Conservation (phyloP, 2,888 invertebrate genomes). For the Trichacis sp. region DNA sequence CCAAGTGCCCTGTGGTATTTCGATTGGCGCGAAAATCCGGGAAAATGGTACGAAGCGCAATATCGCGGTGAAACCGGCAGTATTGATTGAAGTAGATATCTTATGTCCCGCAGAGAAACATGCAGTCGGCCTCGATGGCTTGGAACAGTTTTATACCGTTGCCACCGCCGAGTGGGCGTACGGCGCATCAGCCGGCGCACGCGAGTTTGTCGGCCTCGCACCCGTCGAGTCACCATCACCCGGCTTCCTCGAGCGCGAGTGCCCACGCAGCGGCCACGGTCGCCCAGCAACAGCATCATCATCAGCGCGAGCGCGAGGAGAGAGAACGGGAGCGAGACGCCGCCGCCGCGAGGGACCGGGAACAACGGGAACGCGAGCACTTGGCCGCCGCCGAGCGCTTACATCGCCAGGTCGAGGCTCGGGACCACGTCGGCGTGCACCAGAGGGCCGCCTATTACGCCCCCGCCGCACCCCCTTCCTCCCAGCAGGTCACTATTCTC, state of each 20-base stretch:
- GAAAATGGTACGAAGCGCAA: neutral
- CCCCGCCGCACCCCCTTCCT: slow-evolving; percentile 63
- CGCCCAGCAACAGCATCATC: slow-evolving; percentile 56
- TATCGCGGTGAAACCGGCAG: slow-evolving; percentile 42
- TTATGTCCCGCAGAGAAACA: slow-evolving; percentile 66
- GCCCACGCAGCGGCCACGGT: slow-evolving; percentile 55
- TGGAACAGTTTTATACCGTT: slow-evolving; percentile 64
- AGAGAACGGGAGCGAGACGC: slow-evolving; percentile 50
- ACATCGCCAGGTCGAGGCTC: slow-evolving; percentile 61
- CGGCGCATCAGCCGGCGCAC: slow-evolving; percentile 56
- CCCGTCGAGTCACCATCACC: slow-evolving; percentile 60
- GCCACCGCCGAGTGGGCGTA: slow-evolving; percentile 60
- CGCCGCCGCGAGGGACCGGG: slow-evolving; percentile 45
- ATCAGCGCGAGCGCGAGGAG: slow-evolving; percentile 52
- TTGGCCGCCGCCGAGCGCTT: slow-evolving; percentile 60
- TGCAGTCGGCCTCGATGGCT: slow-evolving; percentile 64
- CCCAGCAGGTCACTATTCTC: slow-evolving; percentile 53
- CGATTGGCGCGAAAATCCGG: neutral
- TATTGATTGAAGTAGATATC: slow-evolving; percentile 67
- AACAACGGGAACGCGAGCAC: slow-evolving; percentile 54
- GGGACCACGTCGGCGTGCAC: slow-evolving; percentile 67
- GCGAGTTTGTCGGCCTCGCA: slow-evolving; percentile 52
- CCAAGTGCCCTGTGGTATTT: too few relatives aligned
- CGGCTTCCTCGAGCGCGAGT: slow-evolving; percentile 49
- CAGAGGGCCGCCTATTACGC: slow-evolving; percentile 72